Evolutionary conservation across 2,797 vertebrate genomes (phyloP).

Genomic region (Miopithecus talapoin): DNA sequence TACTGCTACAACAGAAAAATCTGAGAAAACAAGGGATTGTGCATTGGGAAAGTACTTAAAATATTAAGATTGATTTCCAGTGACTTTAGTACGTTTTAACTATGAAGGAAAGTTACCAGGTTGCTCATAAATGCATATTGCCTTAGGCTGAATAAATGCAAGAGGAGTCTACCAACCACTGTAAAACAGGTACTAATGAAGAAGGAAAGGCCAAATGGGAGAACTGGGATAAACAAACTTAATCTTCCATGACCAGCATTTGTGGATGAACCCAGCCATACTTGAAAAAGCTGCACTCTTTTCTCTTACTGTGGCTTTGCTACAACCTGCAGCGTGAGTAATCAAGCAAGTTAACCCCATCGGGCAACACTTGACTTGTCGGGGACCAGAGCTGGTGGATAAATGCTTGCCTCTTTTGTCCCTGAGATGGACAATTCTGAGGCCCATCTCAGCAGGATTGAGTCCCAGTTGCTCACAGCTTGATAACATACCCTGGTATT

Average conservation of each 20-base stretch:
- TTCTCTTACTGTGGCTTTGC: not conserved
- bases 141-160: not conserved
- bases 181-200: not conserved
- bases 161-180: not conserved
- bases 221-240: not conserved
- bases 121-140: not conserved
- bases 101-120: not conserved
- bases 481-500: not conserved
- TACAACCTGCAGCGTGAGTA: not conserved
- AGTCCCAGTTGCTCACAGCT: not conserved
- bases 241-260: not conserved
- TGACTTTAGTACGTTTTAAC: not conserved
- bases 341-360: not conserved
- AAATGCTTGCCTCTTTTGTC: not conserved
- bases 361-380: not conserved
- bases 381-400: not conserved
- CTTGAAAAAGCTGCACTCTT: not conserved
- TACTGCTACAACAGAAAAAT: not conserved
- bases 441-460: not conserved
- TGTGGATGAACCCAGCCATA: not conserved
- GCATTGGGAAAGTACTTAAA: not conserved
- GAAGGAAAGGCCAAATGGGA: not conserved
- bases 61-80: conserved; percentile 8
- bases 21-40: not conserved
- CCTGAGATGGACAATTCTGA: not conserved